phyloP scores from a whole-genome alignment of 1,140 invertebrate genomes.

The Pygmarrhopalites habei region DNA sequence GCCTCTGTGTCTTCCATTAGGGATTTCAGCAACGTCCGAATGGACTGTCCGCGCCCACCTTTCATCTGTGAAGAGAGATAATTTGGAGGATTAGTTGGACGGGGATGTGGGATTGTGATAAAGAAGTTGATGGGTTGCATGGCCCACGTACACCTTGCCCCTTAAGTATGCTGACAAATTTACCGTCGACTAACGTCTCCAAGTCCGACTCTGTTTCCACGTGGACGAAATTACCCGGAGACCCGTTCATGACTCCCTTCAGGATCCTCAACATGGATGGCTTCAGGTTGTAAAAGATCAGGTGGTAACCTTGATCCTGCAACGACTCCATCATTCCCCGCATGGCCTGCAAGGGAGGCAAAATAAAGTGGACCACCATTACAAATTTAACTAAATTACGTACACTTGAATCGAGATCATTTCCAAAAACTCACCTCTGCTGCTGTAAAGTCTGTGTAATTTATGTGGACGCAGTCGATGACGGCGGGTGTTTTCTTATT shows the following conservation, averaged over 20 bases:
- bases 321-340: slow-evolving; percentile 19
- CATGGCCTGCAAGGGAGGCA: slow-evolving; percentile 18
- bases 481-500: slow-evolving; percentile 58
- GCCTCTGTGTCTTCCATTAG: too few relatives aligned
- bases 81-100: too few relatives aligned
- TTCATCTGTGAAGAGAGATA: too few relatives aligned
- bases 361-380: too few relatives aligned
- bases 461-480: slow-evolving; percentile 57
- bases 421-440: slow-evolving; percentile 34
- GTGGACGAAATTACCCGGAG: slow-evolving; percentile 12
- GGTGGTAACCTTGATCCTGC: slow-evolving; percentile 5
- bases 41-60: too few relatives aligned
- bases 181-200: slow-evolving; percentile 22
- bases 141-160: too few relatives aligned
- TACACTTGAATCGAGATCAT: too few relatives aligned
- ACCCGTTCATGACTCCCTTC: slow-evolving; percentile 18
- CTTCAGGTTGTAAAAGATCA: slow-evolving; percentile 32
- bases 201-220: slow-evolving; percentile 29
- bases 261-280: slow-evolving; percentile 22
- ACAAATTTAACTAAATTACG: too few relatives aligned
- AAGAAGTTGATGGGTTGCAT: too few relatives aligned
- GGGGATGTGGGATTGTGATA: too few relatives aligned
- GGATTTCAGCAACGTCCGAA: too few relatives aligned
- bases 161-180: background rate
- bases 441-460: slow-evolving; percentile 34